These are phyloP conservation scores for Cygnus buccinator DNA, from an alignment of 2,113 vertebrate species.

Conservation along the genomic window DNA sequence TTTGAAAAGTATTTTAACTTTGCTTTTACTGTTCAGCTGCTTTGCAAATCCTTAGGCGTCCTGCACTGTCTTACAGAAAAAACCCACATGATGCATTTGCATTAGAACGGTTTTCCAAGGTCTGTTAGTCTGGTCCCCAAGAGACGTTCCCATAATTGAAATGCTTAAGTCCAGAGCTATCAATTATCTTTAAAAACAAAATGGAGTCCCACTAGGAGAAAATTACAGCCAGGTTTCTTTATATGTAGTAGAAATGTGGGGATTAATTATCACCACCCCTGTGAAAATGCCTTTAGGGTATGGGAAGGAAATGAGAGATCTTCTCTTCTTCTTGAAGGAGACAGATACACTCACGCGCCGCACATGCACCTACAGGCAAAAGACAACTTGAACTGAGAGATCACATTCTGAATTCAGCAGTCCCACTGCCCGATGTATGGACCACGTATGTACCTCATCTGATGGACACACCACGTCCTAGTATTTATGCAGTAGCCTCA, in stretches of 20 bases:
- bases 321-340: slow-evolving; percentile 29
- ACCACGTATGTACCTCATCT: background rate
- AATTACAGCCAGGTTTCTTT: slow-evolving; percentile 64
- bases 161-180: slow-evolving; percentile 69
- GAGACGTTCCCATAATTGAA: slow-evolving; percentile 68
- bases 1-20: background rate
- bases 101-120: slow-evolving; percentile 62
- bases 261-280: slow-evolving; percentile 66
- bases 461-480: background rate
- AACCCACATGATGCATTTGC: slow-evolving; percentile 59
- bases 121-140: slow-evolving; percentile 64
- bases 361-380: background rate
- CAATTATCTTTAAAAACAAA: slow-evolving; percentile 76
- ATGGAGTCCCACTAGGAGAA: slow-evolving; percentile 69
- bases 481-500: background rate
- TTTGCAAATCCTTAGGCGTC: slow-evolving; percentile 9
- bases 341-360: background rate
- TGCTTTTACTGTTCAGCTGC: background rate
- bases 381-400: background rate
- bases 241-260: slow-evolving; percentile 47
- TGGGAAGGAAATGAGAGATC: slow-evolving; percentile 22
- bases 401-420: background rate
- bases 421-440: background rate
- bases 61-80: background rate
- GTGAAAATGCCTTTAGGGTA: slow-evolving; percentile 60